Evolutionary conservation across 2,113 vertebrate species (phyloP), one percentile per base, ranked within the genome.

Genomic region (Potamarius usumacintae): DNA sequence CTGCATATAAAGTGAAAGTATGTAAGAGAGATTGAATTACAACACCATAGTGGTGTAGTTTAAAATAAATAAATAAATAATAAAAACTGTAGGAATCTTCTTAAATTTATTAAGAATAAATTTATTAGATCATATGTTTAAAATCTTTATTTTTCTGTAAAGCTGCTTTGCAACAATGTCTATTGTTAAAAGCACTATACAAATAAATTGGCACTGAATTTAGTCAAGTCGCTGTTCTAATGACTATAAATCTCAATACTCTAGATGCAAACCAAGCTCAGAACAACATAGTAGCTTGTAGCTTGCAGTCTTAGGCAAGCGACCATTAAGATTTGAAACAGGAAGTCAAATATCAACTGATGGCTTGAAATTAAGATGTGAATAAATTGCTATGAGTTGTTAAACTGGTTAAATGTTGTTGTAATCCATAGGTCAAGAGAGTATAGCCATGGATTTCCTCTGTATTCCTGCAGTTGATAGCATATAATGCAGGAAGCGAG

Each of bases 1-100:
- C 98, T 99, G 89, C 17, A 87, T 80, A 88, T 25, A 86, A 88
- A 88, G 22, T 87, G 55, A 90, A 7, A 60, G 4, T 30, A 55
- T 5, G 79, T 42, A 34, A 60, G 17, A 57, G 53, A 18, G 52
- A 30, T 30, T 57, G 5, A 57, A 30, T 30, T 18, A 9, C 4
- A 79, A 57, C 42, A 77, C 11, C 55, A 25, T 55, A 15, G 11
- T 53, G 11, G 11, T 27, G 25, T 78, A 53, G 52, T 25, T 30
- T 30, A 30, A 30, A 30, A 30, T n/a, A n/a, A n/a, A n/a, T n/a
- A n/a, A n/a, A n/a, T n/a, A 30, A 3, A 50, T 11, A 52, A 55
- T 27, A 10, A 78, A 20, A 22, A 15, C 5, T 7, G 42, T 72
- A 9, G 18, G 2, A 71, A 50, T 48, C 30, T 20, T 72, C 42